These are phyloP conservation scores for Phrynosoma blainvillii DNA, from an alignment of 2,113 vertebrate genomes.

Conservation along the genomic window DNA sequence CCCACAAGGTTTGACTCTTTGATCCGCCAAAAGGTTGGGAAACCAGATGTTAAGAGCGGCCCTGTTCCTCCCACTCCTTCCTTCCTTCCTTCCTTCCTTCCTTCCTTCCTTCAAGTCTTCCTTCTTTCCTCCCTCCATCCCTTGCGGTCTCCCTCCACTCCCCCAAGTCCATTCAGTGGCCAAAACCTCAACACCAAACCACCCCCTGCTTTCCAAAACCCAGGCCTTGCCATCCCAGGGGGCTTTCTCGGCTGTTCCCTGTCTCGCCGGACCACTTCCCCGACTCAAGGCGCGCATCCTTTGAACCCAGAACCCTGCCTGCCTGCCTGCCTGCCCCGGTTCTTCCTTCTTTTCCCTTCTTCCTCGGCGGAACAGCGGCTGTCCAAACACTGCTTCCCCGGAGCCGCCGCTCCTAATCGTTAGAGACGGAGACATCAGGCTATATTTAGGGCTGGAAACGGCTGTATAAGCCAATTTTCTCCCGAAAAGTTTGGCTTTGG, in stretches of 20 bases:
- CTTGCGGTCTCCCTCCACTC: no score
- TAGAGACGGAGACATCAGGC: not conserved
- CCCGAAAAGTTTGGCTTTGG: not conserved
- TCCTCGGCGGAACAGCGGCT: not conserved
- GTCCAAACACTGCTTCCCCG: not conserved
- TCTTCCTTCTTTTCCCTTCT: no score
- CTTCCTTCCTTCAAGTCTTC: not conserved
- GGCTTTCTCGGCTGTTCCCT: not conserved
- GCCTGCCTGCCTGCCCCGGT: not conserved
- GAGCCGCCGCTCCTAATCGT: not conserved
- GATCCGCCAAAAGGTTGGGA: no score
- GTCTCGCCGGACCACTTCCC: no score
- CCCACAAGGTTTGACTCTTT: no score
- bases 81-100: no score
- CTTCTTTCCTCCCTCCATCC: not conserved
- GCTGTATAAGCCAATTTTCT: not conserved
- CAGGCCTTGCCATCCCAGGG: no score
- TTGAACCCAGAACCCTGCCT: not conserved
- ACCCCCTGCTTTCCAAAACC: not conserved
- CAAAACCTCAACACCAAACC: no score
- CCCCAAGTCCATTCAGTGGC: not conserved
- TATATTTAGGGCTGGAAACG: not conserved
- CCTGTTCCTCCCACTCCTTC: no score
- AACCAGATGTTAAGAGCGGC: no score
- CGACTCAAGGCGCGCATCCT: no score